A percentile compares a stretch with the other conserved stretches of the same genome.
Evolutionary conservation across 2,797 vertebrate genomes (phyloP).

Genomic region (Varecia variegata): DNA sequence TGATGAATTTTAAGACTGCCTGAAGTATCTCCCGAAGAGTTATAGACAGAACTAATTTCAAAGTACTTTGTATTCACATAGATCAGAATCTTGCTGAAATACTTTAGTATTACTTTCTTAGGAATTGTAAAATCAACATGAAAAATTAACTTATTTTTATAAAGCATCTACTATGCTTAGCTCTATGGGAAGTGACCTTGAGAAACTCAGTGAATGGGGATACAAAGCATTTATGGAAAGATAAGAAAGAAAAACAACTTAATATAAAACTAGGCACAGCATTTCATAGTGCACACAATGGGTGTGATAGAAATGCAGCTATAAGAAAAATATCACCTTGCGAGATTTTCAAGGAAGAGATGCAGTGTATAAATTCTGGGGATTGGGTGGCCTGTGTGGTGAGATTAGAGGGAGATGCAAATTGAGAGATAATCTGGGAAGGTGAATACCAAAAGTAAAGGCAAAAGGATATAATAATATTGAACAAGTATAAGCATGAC

Average conservation of each 20-base stretch:
- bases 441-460: neutral
- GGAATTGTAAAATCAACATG: neutral
- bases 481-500: neutral
- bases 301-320: neutral
- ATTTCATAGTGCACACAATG: neutral
- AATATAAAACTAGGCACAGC: neutral
- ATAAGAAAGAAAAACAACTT: neutral
- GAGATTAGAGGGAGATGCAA: neutral
- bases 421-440: neutral
- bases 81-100: slow-evolving; percentile 36
- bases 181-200: neutral
- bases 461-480: neutral
- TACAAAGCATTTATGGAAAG: neutral
- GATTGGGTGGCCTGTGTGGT: neutral
- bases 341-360: neutral
- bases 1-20: slow-evolving; percentile 38
- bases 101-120: neutral
- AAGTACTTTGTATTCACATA: slow-evolving; percentile 19
- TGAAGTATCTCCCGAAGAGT: neutral
- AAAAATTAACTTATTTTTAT: neutral
- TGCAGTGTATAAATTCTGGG: neutral
- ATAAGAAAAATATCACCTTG: neutral
- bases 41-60: slow-evolving; percentile 39
- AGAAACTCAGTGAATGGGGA: neutral
- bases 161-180: neutral